Evolutionary conservation across 1,140 invertebrate genomes (phyloP), one percentile per base, ranked within the genome.

Genomic region (Thaumetopoea pityocampa): DNA sequence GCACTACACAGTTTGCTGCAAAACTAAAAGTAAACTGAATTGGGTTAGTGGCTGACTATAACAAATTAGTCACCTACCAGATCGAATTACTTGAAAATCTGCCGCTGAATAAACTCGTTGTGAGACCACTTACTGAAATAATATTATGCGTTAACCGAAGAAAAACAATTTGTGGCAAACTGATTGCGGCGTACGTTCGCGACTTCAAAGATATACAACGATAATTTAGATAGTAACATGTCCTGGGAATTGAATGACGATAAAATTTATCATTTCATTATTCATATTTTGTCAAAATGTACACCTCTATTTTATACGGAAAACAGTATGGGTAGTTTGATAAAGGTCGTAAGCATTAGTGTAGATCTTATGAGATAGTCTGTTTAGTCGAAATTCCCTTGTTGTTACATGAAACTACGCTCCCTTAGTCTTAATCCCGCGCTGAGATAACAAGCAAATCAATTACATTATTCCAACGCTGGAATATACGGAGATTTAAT

Each of bases 121-220:
- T n/a, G n/a, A n/a, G n/a, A n/a, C n/a, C n/a, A n/a, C n/a, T n/a
- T n/a, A n/a, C n/a, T n/a, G n/a, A n/a, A n/a, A n/a, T n/a, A n/a
- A n/a, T n/a, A n/a, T n/a, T n/a, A n/a, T n/a, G n/a, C n/a, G n/a
- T n/a, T n/a, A n/a, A n/a, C n/a, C n/a, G n/a, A n/a, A n/a, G n/a
- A n/a, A n/a, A n/a, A n/a, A n/a, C n/a, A n/a, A n/a, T n/a, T n/a
- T n/a, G n/a, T n/a, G n/a, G n/a, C n/a, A n/a, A n/a, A n/a, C n/a
- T n/a, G n/a, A n/a, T n/a, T n/a, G n/a, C n/a, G n/a, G n/a, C n/a
- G n/a, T n/a, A n/a, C n/a, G n/a, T n/a, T n/a, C n/a, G n/a, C n/a
- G n/a, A n/a, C n/a, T n/a, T n/a, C n/a, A n/a, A n/a, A n/a, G n/a
- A 55, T 47, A 66, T 59, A 65, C 67, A 67, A 70, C 63, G 63